Evolutionary conservation across 1,140 invertebrate species (phyloP), one percentile per base, ranked within the genome.

Genomic region (Solenopsis invicta): DNA sequence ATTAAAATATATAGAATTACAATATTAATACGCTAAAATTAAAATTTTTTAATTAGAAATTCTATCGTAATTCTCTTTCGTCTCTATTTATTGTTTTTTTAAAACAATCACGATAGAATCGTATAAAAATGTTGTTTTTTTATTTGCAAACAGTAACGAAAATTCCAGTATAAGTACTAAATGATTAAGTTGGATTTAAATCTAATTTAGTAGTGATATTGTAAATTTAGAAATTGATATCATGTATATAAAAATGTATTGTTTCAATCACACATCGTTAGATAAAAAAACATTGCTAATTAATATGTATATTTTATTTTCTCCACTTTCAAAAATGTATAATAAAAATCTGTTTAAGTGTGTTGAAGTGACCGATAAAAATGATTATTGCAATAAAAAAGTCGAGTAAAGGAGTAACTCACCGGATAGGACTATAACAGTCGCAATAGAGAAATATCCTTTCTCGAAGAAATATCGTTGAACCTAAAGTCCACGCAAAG

Each of bases 401-500:
- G 24, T 80, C 52, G 76, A 80, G n/a, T 66, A 18, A 21, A 52
- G n/a, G 24, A 34, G 4, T 69, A 69, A 41, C 16, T 71, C 21
- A 71, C 34, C 21, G 16, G 6, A 45, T 56, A 81, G 34, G 50
- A 71, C 66, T 56, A 59, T 75, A 71, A 24, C 41, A 81, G 21
- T 56, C 78, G 24, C 50, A 71, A 41, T 56, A 21, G 50, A 24
- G 41, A 81, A 54, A 81, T 71, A 56, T 41, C 41, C 66, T 71
- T 56, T 59, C 21, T 71, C 50, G 21, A 56, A 81, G 78, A 81
- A 81, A 71, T 81, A 81, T 81, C 16, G 37, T 71, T 81, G 78
- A 71, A 71, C 64, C 37, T 81, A 71, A 69, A 59, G 78, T 81
- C 66, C 66, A 81, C 64, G 41, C 45, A 10, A 81, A 41, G 64